These are phyloP conservation scores for Volucella inanis DNA, from an alignment of 2,888 invertebrate species.

Conservation along the genomic window DNA sequence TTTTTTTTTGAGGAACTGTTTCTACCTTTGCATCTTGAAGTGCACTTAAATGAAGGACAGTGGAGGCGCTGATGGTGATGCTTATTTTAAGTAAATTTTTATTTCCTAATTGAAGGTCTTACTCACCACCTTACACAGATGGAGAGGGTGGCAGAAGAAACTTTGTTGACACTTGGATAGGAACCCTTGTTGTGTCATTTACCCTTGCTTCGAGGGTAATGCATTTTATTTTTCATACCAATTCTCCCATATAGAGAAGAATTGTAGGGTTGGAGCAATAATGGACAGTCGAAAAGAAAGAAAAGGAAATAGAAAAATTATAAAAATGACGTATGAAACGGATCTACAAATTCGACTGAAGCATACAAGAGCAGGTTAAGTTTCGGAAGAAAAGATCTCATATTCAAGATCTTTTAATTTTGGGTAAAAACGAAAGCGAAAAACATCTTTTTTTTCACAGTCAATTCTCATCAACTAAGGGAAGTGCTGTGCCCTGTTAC, in stretches of 20 bases:
- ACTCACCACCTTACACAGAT: not conserved
- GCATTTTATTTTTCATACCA: not conserved
- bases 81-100: constrained; percentile 71
- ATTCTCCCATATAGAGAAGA: too few species aligned
- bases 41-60: constrained; percentile 68
- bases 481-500: too few species aligned
- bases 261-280: not conserved
- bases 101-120: constrained; percentile 72
- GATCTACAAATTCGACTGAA: too few species aligned
- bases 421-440: too few species aligned
- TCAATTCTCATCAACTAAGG: too few species aligned
- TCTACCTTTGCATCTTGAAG: constrained; percentile 56
- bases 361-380: too few species aligned
- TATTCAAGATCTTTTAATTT: too few species aligned
- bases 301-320: constrained; percentile 7
- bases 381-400: too few species aligned
- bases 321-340: too few species aligned
- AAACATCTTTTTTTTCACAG: too few species aligned
- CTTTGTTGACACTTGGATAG: constrained; percentile 63
- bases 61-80: constrained; percentile 67
- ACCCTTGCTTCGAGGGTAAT: constrained; percentile 58
- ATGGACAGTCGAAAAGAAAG: not conserved
- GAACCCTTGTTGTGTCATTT: constrained; percentile 61
- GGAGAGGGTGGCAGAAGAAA: not conserved
- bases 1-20: constrained; percentile 20